Evolutionary conservation across 1,140 invertebrate genomes (phyloP).

Genomic region (Drosophila fuyamai): DNA sequence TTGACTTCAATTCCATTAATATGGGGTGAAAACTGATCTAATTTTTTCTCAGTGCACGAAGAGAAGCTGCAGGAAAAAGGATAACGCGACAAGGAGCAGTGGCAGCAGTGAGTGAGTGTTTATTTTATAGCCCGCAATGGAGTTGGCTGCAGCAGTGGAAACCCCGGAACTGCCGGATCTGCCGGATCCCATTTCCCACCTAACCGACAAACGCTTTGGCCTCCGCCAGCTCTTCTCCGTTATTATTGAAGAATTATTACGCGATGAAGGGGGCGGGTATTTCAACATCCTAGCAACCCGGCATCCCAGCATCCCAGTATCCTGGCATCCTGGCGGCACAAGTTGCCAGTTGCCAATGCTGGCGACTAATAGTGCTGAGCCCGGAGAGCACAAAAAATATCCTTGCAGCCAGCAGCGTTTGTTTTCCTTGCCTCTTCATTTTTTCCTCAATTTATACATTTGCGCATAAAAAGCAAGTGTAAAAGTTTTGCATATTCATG

Average conservation of each 20-base stretch:
- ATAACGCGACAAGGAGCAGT: conserved; percentile 50
- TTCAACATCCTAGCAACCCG: not conserved
- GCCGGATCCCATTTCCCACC: conserved; percentile 44
- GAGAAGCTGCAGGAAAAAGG: conserved; percentile 32
- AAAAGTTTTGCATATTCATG: conserved; percentile 83
- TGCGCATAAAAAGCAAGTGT: conserved; percentile 67
- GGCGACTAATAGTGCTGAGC: conserved; percentile 64
- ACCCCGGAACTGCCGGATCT: conserved; percentile 26
- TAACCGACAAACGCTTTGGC: conserved; percentile 69
- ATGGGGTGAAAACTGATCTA: not conserved
- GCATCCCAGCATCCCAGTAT: conserved; percentile 12
- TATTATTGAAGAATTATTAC: conserved; percentile 82
- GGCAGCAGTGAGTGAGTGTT: conserved; percentile 76
- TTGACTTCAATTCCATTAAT: too few species aligned
- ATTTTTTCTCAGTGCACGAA: conserved; percentile 18
- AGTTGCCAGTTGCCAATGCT: conserved; percentile 65
- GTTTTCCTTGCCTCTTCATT: conserved; percentile 26
- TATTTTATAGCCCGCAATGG: conserved; percentile 77
- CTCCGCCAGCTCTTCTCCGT: conserved; percentile 31
- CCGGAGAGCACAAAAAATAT: conserved; percentile 44
- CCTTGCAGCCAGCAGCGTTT: conserved; percentile 45
- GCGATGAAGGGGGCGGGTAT: conserved; percentile 30
- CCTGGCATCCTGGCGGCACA: conserved; percentile 50
- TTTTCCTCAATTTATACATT: conserved; percentile 60
- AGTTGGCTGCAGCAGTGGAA: conserved; percentile 51